Evolutionary conservation across 2,797 vertebrate species (phyloP), one percentile per base, ranked within the genome.

Genomic region (Enteromius viviparus): DNA sequence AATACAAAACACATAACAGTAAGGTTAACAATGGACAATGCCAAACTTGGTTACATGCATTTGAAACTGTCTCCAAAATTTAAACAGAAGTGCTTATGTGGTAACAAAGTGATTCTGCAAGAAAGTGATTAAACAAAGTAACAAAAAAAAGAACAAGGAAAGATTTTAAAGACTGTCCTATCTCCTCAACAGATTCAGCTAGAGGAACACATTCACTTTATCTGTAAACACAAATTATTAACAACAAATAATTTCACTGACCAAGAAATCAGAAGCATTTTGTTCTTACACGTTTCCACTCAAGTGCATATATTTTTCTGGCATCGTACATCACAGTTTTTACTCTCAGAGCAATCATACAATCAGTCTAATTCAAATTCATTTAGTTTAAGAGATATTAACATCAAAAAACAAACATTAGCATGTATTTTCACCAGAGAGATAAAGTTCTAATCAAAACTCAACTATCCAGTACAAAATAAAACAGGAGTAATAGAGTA

Each of bases 261-360:
- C 1, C 17, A 80, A 68, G n/a, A 55, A 69, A 69, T 79, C 32
- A 32, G 10, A 80, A 60, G 68, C 53, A 47, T 34, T 29, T 0
- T n/a, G 6, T 45, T 55, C 37, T 42, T 40, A n/a, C 21, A 40
- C 3, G 53, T 40, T 53, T 40, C 15, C 34, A 62, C 7, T 60
- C 8, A 49, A 74, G 15, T 81, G 79, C 69, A 74, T 45, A 45
- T 58, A 26, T 62, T 74, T 81, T 29, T 74, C 7, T 37, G 69
- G 26, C 32, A 58, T 55, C 12, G 6, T 10, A 47, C 42, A 55
- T 76, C 19, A 17, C n/a, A 60, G 19, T 15, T 14, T 45, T 32
- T 58, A 58, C 9, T 72, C 26, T 51, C 26, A 10, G 12, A 15
- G 7, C 19, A 70, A 58, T 45, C 8, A 19, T 34, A 74, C 51